Evolutionary conservation across 2,888 invertebrate genomes (phyloP).

Genomic region (Dynastes maya): DNA sequence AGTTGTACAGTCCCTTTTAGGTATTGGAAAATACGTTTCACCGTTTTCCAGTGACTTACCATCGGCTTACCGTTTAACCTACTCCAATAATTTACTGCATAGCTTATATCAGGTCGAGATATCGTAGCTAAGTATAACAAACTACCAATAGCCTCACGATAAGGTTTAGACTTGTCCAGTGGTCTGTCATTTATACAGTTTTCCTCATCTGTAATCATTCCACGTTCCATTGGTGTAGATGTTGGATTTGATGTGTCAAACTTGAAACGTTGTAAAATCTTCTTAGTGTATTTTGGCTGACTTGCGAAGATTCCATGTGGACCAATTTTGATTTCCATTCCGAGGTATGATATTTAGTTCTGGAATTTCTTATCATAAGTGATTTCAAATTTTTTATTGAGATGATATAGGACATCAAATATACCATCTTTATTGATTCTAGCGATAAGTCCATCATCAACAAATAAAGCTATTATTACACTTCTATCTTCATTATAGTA

Average conservation of each 20-base stretch:
- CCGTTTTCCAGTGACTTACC: slow-evolving; percentile 3
- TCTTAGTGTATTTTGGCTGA: neutral
- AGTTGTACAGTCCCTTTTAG: slow-evolving; percentile 49
- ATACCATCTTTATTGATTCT: neutral
- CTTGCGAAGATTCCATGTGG: neutral
- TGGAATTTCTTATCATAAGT: neutral
- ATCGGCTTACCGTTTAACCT: slow-evolving; percentile 2
- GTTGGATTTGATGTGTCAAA: no score
- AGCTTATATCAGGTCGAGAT: slow-evolving; percentile 55
- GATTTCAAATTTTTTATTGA: slow-evolving; percentile 4
- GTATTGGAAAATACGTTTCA: slow-evolving; percentile 52
- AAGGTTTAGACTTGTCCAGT: slow-evolving; percentile 42
- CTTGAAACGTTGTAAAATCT: neutral
- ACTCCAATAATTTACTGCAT: slow-evolving; percentile 39
- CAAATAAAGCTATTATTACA: slow-evolving; percentile 14
- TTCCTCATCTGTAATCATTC: neutral
- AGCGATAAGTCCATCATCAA: slow-evolving; percentile 32
- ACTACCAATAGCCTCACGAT: slow-evolving; percentile 55
- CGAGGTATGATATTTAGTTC: neutral
- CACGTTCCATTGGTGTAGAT: no score
- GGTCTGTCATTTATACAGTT: no score
- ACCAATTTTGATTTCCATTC: slow-evolving; percentile 22
- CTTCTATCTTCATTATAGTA: slow-evolving; percentile 52
- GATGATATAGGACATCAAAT: neutral
- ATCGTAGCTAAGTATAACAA: slow-evolving; percentile 55